These are phyloP conservation scores for Prolemur simus DNA, from an alignment of 2,113 vertebrate species.

Conservation along the genomic window DNA sequence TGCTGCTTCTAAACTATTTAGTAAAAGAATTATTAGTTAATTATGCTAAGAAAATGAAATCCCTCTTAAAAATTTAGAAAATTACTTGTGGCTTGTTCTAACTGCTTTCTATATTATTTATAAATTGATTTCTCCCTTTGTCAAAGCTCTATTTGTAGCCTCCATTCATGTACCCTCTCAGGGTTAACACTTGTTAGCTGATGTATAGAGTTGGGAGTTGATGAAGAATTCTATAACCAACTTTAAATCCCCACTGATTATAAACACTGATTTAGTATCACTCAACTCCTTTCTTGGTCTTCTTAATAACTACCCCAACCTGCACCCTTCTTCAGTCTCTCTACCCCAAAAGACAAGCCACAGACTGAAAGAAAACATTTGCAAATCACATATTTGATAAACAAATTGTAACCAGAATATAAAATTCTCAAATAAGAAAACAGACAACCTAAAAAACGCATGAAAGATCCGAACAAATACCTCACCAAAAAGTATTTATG, in stretches of 20 bases:
- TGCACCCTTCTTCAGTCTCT: not conserved
- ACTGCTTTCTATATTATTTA: conserved; percentile 22
- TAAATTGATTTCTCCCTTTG: not conserved
- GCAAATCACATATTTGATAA: not conserved
- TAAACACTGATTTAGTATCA: not conserved
- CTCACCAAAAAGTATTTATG: not conserved
- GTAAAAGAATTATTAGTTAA: not conserved
- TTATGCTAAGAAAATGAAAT: conserved; percentile 39
- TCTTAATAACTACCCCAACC: not conserved
- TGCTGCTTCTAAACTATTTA: not conserved
- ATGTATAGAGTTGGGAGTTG: not conserved
- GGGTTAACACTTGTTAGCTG: not conserved
- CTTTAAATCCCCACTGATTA: conserved; percentile 8
- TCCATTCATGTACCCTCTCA: not conserved
- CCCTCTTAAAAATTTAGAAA: conserved; percentile 13
- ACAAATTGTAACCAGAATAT: not conserved
- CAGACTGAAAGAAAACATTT: not conserved
- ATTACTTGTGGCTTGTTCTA: conserved; percentile 30
- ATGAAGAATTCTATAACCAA: not conserved
- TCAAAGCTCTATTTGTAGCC: not conserved
- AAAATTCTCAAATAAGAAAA: not conserved
- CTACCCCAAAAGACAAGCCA: not conserved
- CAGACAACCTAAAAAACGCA: not conserved
- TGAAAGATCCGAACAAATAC: not conserved
- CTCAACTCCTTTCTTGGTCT: not conserved